Evolutionary conservation across 2,888 invertebrate genomes (phyloP), one percentile per base, ranked within the genome.

Genomic region (Pristionchus japonicus): DNA sequence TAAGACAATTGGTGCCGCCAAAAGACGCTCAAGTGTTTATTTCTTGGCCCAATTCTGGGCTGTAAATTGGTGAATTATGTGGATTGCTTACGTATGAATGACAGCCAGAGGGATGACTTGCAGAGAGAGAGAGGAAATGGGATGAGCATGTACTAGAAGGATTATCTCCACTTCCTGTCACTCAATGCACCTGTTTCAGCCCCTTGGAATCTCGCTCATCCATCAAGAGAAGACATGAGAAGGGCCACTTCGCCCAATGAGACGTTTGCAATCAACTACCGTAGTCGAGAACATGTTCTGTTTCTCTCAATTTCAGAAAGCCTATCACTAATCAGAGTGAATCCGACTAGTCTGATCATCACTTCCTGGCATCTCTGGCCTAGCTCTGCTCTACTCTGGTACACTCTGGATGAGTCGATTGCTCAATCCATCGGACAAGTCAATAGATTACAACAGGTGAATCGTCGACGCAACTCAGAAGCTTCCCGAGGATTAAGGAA

Each of bases 241-340:
- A 43, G 77, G 13, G 43, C n/a, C 43, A 70, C 70, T 70, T 77
- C 77, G 37, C 43, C 77, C 77, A 77, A 77, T 77, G 77, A 43
- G 77, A 77, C 31, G 77, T 77, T 77, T 77, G 47, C 77, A 77
- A 43, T 77, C 77, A 77, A 57, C 77, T 77, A 77, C 77, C 77
- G 77, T 77, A 77, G 77, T 74, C 74, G 7, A 17, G 37, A 20
- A 9, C 23, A n/a, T 23, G 27, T 17, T 64, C 52, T 49, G 13
- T 3, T 23, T 52, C n/a, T 3, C 11, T 49, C 49, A 49, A 2
- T 49, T 17, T n/a, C n/a, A n/a, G n/a, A n/a, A n/a, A n/a, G n/a
- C n/a, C n/a, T n/a, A n/a, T n/a, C n/a, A n/a, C n/a, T n/a, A n/a
- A n/a, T n/a, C n/a, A n/a, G n/a, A n/a, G n/a, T 57, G 57, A n/a